Conservation (phyloP, 2,888 invertebrate genomes). For the Scelioninae gen. 1 region DNA sequence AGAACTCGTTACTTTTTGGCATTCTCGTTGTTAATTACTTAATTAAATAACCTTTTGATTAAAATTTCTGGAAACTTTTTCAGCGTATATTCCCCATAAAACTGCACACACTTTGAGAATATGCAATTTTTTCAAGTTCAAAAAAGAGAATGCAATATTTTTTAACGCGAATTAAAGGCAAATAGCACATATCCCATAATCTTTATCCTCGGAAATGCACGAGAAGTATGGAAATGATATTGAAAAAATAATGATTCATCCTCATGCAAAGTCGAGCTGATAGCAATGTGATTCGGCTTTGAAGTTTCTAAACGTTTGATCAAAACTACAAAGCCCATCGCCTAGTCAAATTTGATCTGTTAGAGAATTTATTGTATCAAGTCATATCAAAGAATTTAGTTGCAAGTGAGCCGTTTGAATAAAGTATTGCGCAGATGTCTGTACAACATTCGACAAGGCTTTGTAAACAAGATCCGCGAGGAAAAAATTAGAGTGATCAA, state of each 20-base stretch:
- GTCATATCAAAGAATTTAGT: constrained; percentile 29
- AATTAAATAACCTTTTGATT: no score
- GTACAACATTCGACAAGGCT: background rate
- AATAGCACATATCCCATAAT: constrained; percentile 1
- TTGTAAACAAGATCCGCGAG: constrained; percentile 33
- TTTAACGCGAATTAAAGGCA: constrained; percentile 2
- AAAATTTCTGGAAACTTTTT: no score
- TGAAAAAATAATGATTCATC: constrained; percentile 36
- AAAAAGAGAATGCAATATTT: no score
- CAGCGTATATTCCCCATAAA: no score
- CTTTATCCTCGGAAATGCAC: background rate
- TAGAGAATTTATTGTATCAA: constrained; percentile 41
- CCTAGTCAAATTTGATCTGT: constrained; percentile 42
- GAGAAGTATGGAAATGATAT: constrained; percentile 29
- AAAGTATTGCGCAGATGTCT: constrained; percentile 6
- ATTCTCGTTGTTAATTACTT: no score
- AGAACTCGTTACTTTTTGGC: no score
- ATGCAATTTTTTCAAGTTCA: no score
- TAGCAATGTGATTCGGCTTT: constrained; percentile 38
- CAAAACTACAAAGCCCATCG: constrained; percentile 35
- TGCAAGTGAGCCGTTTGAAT: constrained; percentile 2
- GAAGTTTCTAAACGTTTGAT: constrained; percentile 53
- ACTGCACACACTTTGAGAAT: no score
- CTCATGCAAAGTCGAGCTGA: constrained; percentile 9
- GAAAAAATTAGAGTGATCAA: constrained; percentile 39